Evolutionary conservation across 2,113 vertebrate genomes (phyloP).

Genomic region (Ailuropoda melanoleuca): DNA sequence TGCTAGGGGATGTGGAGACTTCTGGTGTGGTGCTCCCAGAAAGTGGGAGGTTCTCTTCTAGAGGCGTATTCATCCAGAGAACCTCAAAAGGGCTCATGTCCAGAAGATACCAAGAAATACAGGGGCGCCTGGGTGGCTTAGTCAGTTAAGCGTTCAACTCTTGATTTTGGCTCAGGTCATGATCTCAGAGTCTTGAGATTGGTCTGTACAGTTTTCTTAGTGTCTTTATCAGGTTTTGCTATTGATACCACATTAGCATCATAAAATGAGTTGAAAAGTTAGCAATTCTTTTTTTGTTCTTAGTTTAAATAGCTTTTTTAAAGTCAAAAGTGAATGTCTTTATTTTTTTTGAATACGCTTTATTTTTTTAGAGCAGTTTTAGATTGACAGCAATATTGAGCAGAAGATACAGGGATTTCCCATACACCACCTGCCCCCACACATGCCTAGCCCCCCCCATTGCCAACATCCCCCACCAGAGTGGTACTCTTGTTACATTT

Average conservation of each 20-base stretch:
- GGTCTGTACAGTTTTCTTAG: background rate
- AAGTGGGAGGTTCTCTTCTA: background rate
- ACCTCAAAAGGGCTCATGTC: background rate
- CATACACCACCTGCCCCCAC: background rate
- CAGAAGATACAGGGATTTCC: background rate
- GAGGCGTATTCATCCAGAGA: background rate
- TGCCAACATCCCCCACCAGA: background rate
- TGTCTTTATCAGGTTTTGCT: background rate
- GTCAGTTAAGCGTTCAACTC: fast-evolving
- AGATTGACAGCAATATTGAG: background rate
- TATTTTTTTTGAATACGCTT: background rate
- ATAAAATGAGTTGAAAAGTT: background rate
- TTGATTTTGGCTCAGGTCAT: background rate
- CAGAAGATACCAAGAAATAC: background rate
- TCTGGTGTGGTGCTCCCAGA: background rate
- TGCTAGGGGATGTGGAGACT: too few relatives aligned
- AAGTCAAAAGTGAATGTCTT: background rate
- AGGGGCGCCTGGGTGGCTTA: background rate
- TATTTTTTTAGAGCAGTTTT: background rate
- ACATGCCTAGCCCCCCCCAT: background rate
- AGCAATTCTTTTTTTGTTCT: background rate
- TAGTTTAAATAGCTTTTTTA: background rate
- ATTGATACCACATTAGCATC: background rate
- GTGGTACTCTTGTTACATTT: background rate
- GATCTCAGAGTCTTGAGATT: background rate